These are phyloP conservation scores for Ceramica pisi DNA, from an alignment of 2,888 invertebrate species.

Conservation along the genomic window DNA sequence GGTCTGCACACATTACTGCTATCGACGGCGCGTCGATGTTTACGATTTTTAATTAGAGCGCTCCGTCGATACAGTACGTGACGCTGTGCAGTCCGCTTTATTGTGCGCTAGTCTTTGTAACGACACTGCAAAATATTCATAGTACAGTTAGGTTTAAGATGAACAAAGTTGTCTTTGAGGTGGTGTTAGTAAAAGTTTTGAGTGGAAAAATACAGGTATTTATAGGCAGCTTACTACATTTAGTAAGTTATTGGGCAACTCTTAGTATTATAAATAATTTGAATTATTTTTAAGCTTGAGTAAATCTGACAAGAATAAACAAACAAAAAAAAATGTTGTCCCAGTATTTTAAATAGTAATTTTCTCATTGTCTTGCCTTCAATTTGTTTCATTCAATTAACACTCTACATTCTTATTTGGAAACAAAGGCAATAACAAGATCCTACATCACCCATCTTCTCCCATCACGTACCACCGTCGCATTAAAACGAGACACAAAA, in stretches of 20 bases:
- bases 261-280: too few species aligned
- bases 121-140: constrained; percentile 50
- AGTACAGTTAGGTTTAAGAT: constrained; percentile 22
- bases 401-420: constrained; percentile 26
- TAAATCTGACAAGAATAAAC: too few species aligned
- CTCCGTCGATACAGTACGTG: constrained; percentile 63
- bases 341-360: background rate
- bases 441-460: constrained; percentile 63
- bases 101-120: constrained; percentile 61
- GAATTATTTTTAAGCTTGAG: too few species aligned
- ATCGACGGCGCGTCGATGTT: constrained; percentile 70
- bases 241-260: background rate
- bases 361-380: background rate
- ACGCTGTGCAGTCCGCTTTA: constrained; percentile 54
- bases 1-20: constrained; percentile 65
- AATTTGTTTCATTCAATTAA: constrained; percentile 34
- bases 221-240: background rate
- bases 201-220: background rate
- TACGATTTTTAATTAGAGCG: constrained; percentile 82
- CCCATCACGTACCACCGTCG: constrained; percentile 77
- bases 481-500: constrained; percentile 77
- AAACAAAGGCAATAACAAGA: constrained; percentile 62
- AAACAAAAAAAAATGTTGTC: background rate
- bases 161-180: constrained; percentile 15
- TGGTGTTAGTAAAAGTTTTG: background rate